These are phyloP conservation scores for Nymphalis io DNA, from an alignment of 1,140 invertebrate species.

Conservation along the genomic window DNA sequence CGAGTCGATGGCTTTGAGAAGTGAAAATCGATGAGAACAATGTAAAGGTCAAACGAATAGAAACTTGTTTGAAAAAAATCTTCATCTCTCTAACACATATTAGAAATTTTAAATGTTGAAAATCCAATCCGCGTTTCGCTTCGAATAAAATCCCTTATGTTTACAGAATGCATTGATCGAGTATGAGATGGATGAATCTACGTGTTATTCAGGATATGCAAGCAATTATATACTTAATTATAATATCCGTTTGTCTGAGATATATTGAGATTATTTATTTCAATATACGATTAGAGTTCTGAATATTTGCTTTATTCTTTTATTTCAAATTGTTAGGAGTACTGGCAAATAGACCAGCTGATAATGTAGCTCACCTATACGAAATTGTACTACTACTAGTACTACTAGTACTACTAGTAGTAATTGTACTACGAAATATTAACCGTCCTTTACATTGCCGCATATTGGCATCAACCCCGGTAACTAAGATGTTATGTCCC, in stretches of 20 bases:
- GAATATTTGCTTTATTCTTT: too few relatives aligned
- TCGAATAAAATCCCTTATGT: neutral
- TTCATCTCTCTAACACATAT: neutral
- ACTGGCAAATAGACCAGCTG: too few relatives aligned
- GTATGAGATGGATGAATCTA: constrained; percentile 9
- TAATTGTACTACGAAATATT: too few relatives aligned
- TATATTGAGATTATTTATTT: neutral
- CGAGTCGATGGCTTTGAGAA: neutral
- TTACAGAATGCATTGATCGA: neutral
- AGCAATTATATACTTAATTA: constrained; percentile 12
- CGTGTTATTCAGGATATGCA: constrained; percentile 4
- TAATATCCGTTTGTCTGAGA: constrained; percentile 5
- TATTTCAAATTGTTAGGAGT: too few relatives aligned
- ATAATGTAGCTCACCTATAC: too few relatives aligned
- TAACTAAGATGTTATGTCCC: too few relatives aligned
- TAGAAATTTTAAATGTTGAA: too few relatives aligned
- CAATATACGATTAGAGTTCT: neutral
- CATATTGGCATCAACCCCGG: too few relatives aligned
- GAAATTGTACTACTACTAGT: too few relatives aligned
- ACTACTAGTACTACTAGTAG: too few relatives aligned
- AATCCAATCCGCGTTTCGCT: neutral
- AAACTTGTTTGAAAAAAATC: neutral
- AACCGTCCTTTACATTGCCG: too few relatives aligned
- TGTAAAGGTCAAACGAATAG: neutral
- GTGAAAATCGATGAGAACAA: neutral